Conservation (phyloP, 1,140 invertebrate genomes). For the Chironomus striatipennis region DNA sequence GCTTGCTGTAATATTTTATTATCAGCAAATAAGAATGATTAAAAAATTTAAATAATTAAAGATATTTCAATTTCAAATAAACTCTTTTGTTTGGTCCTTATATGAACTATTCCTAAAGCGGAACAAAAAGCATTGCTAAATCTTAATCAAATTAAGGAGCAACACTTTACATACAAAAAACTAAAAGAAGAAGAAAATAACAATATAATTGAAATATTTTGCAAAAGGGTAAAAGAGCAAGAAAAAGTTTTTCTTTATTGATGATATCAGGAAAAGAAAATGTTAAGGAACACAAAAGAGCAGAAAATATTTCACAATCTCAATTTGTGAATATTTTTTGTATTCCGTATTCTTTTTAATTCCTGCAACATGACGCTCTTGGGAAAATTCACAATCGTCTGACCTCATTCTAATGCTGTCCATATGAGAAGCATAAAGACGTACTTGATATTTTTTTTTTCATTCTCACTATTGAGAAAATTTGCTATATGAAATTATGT, state of each 20-base stretch:
- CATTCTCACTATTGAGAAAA: too few species aligned
- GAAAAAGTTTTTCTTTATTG: background rate
- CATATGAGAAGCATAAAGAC: too few species aligned
- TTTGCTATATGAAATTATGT: too few species aligned
- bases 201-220: slow-evolving; percentile 10
- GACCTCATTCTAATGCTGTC: background rate
- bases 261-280: background rate
- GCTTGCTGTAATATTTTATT: too few species aligned
- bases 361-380: slow-evolving; percentile 4
- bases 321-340: background rate
- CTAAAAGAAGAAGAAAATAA: background rate
- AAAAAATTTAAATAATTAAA: too few species aligned
- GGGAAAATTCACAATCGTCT: background rate
- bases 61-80: too few species aligned
- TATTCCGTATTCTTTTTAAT: background rate
- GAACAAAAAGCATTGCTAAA: too few species aligned
- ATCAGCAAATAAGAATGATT: too few species aligned
- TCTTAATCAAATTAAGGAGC: too few species aligned
- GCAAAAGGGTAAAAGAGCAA: background rate
- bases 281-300: background rate
- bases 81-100: too few species aligned
- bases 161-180: background rate
- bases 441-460: too few species aligned
- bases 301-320: slow-evolving; percentile 7
- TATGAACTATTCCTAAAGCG: too few species aligned